Conservation (phyloP, 2,888 invertebrate genomes). For the Dyspetes luteomarginatus region DNA sequence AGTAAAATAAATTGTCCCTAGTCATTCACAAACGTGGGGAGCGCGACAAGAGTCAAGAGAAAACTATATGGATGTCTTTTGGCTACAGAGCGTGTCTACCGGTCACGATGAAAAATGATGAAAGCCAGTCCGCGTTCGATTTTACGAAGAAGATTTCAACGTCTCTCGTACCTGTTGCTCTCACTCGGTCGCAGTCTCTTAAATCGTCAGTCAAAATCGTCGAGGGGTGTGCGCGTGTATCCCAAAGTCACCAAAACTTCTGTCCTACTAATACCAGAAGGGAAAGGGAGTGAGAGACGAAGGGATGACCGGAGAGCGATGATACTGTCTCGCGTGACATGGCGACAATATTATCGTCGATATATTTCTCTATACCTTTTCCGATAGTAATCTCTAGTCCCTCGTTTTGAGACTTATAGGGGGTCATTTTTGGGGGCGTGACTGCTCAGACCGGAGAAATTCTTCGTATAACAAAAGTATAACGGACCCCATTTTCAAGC, state of each 20-base stretch:
- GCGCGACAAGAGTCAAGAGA: constrained; percentile 36
- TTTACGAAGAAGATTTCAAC: constrained; percentile 37
- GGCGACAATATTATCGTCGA: constrained; percentile 70
- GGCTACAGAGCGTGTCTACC: constrained; percentile 13
- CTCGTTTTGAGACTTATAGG: constrained; percentile 1
- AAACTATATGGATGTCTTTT: background rate
- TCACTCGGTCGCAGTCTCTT: background rate
- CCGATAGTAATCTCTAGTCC: constrained; percentile 64
- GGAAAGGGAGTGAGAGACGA: background rate
- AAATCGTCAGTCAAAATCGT: constrained; percentile 59
- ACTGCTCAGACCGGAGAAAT: constrained; percentile 13
- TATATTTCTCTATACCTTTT: constrained; percentile 69
- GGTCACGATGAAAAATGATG: constrained; percentile 60
- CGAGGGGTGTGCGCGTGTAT: constrained; percentile 43
- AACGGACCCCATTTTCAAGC: constrained; percentile 51
- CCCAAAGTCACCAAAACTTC: constrained; percentile 10
- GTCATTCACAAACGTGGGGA: constrained; percentile 51
- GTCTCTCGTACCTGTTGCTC: constrained; percentile 41
- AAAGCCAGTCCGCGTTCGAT: constrained; percentile 34
- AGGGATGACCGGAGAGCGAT: constrained; percentile 14
- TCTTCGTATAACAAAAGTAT: constrained; percentile 41
- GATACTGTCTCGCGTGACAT: constrained; percentile 64
- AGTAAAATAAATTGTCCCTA: constrained; percentile 49
- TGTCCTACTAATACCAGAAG: background rate
- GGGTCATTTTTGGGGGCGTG: constrained; percentile 55